Percentiles rank a stretch among this genome's conserved stretches.
Evolutionary conservation across 2,888 invertebrate species (phyloP).

Genomic region (Dolichomitus sp.): DNA sequence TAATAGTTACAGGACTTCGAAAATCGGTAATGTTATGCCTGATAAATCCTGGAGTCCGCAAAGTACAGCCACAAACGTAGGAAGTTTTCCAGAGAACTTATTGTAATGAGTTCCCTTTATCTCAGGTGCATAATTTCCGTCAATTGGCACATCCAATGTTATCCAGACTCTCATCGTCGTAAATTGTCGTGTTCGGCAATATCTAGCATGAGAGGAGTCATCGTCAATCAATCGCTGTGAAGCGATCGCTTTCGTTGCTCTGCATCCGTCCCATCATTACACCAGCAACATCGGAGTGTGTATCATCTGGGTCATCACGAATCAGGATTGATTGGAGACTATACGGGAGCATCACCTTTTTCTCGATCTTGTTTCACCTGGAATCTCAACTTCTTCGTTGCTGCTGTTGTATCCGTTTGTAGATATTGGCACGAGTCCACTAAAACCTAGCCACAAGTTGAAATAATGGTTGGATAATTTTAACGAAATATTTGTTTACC

Average conservation of each 20-base stretch:
- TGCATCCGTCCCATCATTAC: conserved; percentile 27
- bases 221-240: conserved; percentile 54
- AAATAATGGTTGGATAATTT: conserved; percentile 1
- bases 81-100: neutral
- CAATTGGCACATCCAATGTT: conserved; percentile 1
- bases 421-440: conserved; percentile 27
- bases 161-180: neutral
- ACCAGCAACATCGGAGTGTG: conserved; percentile 29
- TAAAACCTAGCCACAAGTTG: conserved; percentile 31
- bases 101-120: neutral
- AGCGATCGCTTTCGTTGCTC: conserved; percentile 24
- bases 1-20: too few relatives aligned
- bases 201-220: conserved; percentile 8
- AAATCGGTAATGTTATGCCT: too few relatives aligned
- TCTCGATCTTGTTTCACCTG: conserved; percentile 54
- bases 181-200: neutral
- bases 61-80: too few relatives aligned
- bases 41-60: too few relatives aligned
- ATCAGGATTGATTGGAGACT: conserved; percentile 66
- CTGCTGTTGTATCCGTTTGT: conserved; percentile 1
- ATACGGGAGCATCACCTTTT: conserved; percentile 59
- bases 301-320: too few relatives aligned
- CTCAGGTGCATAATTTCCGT: neutral
- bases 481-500: neutral
- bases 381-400: neutral